phyloP scores from a whole-genome alignment of 2,113 vertebrate genomes.

The Falcunculus frontatus region DNA sequence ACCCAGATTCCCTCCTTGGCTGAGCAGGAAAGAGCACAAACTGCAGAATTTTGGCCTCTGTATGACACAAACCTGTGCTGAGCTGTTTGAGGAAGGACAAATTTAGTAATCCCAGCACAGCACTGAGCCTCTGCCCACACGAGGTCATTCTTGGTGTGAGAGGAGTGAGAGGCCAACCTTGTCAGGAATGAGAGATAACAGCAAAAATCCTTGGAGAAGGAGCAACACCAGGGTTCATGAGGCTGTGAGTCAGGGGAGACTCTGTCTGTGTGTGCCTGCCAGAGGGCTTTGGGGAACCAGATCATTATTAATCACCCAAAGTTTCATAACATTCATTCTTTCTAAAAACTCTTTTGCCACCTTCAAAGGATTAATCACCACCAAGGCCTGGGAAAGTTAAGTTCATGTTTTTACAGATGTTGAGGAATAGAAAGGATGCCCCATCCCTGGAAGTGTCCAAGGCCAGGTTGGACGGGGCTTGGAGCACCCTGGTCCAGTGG shows the following conservation, averaged over 20 bases:
- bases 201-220: neutral
- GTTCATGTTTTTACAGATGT: neutral
- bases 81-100: neutral
- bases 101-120: neutral
- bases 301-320: neutral
- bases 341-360: neutral
- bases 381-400: neutral
- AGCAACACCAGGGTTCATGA: neutral
- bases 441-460: neutral
- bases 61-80: neutral
- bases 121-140: neutral
- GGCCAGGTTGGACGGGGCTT: neutral
- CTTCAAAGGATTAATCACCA: neutral
- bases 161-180: neutral
- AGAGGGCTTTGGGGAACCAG: neutral
- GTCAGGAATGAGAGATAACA: neutral
- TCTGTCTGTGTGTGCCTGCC: neutral
- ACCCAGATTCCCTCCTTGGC: neutral
- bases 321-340: neutral
- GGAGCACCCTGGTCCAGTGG: rapidly evolving
- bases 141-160: neutral
- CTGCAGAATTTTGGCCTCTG: neutral
- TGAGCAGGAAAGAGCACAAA: neutral
- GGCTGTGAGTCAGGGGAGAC: neutral
- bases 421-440: neutral